A percentile compares a stretch with the other conserved stretches of the same genome.
These are phyloP conservation scores for Phania funesta DNA, from an alignment of 2,888 invertebrate genomes.

Conservation along the genomic window DNA sequence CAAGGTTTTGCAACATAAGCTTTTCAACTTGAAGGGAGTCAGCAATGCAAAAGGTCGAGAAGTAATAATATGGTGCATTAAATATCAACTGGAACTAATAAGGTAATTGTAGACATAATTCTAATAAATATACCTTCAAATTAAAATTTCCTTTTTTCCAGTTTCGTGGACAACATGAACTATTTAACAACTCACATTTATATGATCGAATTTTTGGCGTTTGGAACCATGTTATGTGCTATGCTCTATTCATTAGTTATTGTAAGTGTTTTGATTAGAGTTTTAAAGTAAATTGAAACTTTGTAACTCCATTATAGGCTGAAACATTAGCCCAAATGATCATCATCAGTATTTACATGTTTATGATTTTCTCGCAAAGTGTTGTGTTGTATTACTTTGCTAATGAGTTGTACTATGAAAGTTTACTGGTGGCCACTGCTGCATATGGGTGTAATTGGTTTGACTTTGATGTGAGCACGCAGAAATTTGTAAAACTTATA, in stretches of 20 bases:
- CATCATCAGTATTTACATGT: slow-evolving; percentile 72
- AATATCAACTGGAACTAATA: slow-evolving; percentile 73
- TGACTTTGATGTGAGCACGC: slow-evolving; percentile 72
- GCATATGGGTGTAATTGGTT: slow-evolving; percentile 76
- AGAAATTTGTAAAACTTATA: slow-evolving; percentile 72
- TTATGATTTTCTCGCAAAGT: slow-evolving; percentile 75
- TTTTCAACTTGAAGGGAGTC: slow-evolving; percentile 65
- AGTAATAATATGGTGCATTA: slow-evolving; percentile 74
- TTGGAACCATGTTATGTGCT: slow-evolving; percentile 71
- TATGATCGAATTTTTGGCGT: slow-evolving; percentile 70
- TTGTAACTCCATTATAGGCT: slow-evolving; percentile 63
- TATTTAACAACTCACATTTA: slow-evolving; percentile 49
- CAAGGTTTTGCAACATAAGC: slow-evolving; percentile 68
- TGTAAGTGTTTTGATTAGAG: slow-evolving; percentile 39
- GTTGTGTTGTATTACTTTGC: slow-evolving; percentile 74
- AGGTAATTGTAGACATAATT: slow-evolving; percentile 67
- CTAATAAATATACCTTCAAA: neutral
- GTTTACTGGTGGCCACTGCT: slow-evolving; percentile 72
- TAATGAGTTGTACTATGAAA: slow-evolving; percentile 75
- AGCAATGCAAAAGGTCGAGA: slow-evolving; percentile 45
- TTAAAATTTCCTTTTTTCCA: neutral
- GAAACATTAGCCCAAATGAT: slow-evolving; percentile 72
- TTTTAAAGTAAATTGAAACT: neutral
- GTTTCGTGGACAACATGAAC: slow-evolving; percentile 45
- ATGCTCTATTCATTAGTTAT: slow-evolving; percentile 71